A percentile compares a stretch with the other conserved stretches of the same genome.
These are phyloP conservation scores for Cyrtodaria siliqua DNA, from an alignment of 2,888 invertebrate species.

Conservation along the genomic window DNA sequence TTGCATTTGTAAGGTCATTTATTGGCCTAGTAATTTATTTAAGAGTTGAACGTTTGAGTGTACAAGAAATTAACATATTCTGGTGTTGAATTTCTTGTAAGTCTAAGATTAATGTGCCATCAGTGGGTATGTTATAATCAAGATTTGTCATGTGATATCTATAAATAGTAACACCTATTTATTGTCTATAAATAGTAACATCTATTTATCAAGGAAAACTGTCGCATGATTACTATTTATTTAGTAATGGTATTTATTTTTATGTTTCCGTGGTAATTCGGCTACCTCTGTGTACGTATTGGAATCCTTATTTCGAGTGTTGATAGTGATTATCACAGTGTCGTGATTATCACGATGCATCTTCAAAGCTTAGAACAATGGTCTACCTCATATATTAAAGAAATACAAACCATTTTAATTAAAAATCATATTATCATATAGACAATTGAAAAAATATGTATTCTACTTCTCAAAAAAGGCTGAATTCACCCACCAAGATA, in stretches of 20 bases:
- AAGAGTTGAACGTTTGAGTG: no score
- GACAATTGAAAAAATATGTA: no score
- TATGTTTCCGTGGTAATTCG: slow-evolving; percentile 47
- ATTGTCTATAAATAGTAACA: slow-evolving; percentile 55
- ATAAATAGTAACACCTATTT: slow-evolving; percentile 32
- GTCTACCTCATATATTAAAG: no score
- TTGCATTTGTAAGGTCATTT: slow-evolving; percentile 50
- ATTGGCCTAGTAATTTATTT: slow-evolving; percentile 13
- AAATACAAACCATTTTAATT: no score
- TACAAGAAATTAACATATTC: no score
- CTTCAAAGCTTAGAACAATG: no score
- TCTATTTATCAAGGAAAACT: slow-evolving; percentile 44
- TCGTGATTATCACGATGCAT: no score
- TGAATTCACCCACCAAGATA: no score
- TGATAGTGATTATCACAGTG: no score
- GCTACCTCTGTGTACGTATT: slow-evolving; percentile 54
- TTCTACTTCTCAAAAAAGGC: no score
- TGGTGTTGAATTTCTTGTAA: no score
- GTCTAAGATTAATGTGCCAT: slow-evolving; percentile 30
- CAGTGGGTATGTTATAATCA: slow-evolving; percentile 37
- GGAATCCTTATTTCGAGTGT: slow-evolving; percentile 45
- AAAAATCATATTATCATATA: no score
- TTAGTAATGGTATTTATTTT: slow-evolving; percentile 48
- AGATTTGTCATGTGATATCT: slow-evolving; percentile 50
- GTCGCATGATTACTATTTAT: slow-evolving; percentile 37